Base-by-base conservation (phyloP, 2,113 vertebrate genomes). In the Polypterus senegalus region DNA sequence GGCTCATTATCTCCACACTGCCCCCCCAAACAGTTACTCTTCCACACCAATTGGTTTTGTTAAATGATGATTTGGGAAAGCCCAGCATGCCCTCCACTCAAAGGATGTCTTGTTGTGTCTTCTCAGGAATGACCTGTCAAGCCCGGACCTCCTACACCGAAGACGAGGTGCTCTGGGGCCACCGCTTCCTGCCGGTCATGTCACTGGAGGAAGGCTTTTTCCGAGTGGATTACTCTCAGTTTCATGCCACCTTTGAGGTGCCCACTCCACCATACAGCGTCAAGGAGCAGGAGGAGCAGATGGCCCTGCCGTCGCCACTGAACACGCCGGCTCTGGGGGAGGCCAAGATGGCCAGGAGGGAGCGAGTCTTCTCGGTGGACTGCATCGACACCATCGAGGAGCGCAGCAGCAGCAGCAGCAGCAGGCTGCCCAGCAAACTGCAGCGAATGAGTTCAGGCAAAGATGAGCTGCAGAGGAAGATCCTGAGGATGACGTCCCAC, bases 201-300 rank as follows among this genome's bases (percentile, higher is more conserved):
- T 92, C 91, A 3, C 71, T 93, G 51, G 91, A 92, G 65, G 89
- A 93, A n/a, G 91, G 91, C 8, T 93, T 93, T 69, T 93, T 93
- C 76, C 83, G 85, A 8, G 90, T 93, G 0, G 91, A 93, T 72
- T 93, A 93, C 66, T 93, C 91, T 5, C 89, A 93, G 74, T 93
- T 93, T 55, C 91, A 93, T 7, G 87, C 81, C 70, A 92, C 88
- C 0, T 93, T 93, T 61, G 91, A 91, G 74, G 91, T 93, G 8
- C 82, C 85, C 5, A 92, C 90, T 2, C 88, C 89, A 47, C 86
- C 88, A 2, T 79, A 86, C 69, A 93, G 91, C 3, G 84, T 86
- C 44, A 92, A 90, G 69, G 91, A 93, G 65, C 87, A 91, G 46
- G 91, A 92, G 62, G 90, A 91, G 70, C 88, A 84, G 60, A 76